Evolutionary conservation across 2,113 vertebrate genomes (phyloP), one percentile per base, ranked within the genome.

Genomic region (Pagrus major): DNA sequence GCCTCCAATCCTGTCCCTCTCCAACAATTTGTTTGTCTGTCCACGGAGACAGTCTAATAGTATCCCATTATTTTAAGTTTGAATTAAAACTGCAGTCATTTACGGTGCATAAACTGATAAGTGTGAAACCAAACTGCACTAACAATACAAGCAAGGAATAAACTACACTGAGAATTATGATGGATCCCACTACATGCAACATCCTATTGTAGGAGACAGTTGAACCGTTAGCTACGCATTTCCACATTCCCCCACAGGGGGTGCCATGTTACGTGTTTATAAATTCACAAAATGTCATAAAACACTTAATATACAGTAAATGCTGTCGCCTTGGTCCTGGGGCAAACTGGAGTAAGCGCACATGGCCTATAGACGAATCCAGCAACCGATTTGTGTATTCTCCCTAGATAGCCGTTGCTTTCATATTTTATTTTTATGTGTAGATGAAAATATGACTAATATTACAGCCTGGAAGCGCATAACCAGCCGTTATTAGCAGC

Each of bases 181-280:
- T 55, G 20, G 65, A 76, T 83, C 58, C 29, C 10, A 68, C 59
- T 72, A 66, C 31, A 10, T 65, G 70, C 66, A 44, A 21, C 60
- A 47, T 41, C 42, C 58, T 25, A n/a, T 27, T 60, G 59, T 54
- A 69, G 74, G 75, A 77, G 33, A 80, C 67, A 75, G 56, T 71
- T 81, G 31, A 76, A 68, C 39, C 25, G 64, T 63, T 35, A 76
- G 61, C 69, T 51, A 42, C 12, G 23, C 29, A 42, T 75, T 69
- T 75, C 54, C 31, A 66, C 69, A 70, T 79, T 46, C 10, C 31
- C 15, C 27, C 47, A 27, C n/a, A 56, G n/a, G 35, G n/a, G 18
- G 58, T 49, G 46, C 41, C n/a, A 23, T 78, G 52, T 70, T 49
- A 66, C 16, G 6, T 56, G 18, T 81, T 79, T 64, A 65, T 12